Percentiles rank a stretch among this genome's conserved stretches.
Evolutionary conservation across 2,113 vertebrate species (phyloP).

Genomic region (Bettongia penicillata): DNA sequence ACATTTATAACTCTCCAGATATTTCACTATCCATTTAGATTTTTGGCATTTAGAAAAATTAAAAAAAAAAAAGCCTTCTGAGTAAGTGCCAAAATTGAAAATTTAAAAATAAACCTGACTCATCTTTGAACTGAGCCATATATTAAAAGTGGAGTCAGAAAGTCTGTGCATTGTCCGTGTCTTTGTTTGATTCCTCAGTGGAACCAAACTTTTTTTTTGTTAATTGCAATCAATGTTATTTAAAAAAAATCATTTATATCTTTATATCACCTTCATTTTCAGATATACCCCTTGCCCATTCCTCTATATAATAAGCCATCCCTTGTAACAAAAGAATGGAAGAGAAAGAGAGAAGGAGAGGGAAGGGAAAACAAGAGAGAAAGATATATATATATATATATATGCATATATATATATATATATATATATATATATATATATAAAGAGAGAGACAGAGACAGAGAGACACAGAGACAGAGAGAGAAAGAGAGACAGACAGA

Average conservation of each 20-base stretch:
- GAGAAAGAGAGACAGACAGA: no score
- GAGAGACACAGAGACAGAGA: not conserved
- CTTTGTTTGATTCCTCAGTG: not conserved
- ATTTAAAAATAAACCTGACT: conserved; percentile 6
- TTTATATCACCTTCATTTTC: not conserved
- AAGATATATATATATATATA: no score
- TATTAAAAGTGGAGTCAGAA: not conserved
- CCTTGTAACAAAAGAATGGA: not conserved
- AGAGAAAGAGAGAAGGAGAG: no score
- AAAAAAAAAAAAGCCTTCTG: conserved; percentile 51
- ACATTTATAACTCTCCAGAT: conserved; percentile 44
- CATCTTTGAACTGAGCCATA: not conserved
- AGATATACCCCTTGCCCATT: not conserved
- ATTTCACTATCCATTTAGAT: conserved; percentile 64
- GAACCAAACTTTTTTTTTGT: not conserved
- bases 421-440: no score
- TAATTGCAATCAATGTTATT: not conserved
- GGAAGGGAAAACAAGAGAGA: not conserved
- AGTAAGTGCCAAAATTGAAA: conserved; percentile 54
- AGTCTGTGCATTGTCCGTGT: not conserved
- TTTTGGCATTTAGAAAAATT: conserved; percentile 72
- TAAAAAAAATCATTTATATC: not conserved
- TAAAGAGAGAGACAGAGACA: not conserved
- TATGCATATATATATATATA: no score
- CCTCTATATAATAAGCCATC: not conserved